Percentiles rank a stretch among this genome's conserved stretches.
Evolutionary conservation across 2,113 vertebrate species (phyloP).

Genomic region (Chaetorhynchus papuensis): DNA sequence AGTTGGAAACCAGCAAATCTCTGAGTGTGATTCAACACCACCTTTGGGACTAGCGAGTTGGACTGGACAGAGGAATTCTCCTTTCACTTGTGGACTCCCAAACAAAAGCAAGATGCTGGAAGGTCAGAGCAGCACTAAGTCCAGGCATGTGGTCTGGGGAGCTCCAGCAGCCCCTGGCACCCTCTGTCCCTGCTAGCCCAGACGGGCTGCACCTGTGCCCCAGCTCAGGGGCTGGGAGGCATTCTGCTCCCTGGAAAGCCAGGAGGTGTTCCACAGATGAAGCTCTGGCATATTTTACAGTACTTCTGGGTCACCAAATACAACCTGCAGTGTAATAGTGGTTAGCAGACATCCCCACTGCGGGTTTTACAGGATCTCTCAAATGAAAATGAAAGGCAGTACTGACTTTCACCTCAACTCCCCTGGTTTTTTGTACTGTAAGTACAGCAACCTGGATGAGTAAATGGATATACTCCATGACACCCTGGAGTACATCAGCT

Average conservation of each 20-base stretch:
- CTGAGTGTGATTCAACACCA: not conserved
- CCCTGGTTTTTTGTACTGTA: not conserved
- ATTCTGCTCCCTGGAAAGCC: not conserved
- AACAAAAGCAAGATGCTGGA: not conserved
- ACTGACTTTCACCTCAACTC: not conserved
- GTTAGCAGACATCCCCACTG: fast-evolving
- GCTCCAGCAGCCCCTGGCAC: not conserved
- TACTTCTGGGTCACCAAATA: not conserved
- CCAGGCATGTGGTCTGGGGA: not conserved
- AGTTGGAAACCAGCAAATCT: not conserved
- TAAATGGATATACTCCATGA: not conserved
- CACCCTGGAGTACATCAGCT: not conserved
- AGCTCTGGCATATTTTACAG: not conserved
- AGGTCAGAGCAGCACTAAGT: not conserved
- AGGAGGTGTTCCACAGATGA: not conserved
- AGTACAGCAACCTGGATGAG: not conserved
- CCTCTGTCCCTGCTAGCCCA: not conserved
- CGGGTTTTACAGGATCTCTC: not conserved
- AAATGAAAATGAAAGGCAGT: not conserved
- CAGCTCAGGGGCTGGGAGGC: not conserved
- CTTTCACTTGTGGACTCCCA: not conserved
- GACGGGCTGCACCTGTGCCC: not conserved
- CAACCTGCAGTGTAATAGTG: not conserved
- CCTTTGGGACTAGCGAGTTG: not conserved
- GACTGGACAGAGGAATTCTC: not conserved